These are phyloP conservation scores for Megaceryle alcyon DNA, from an alignment of 2,797 vertebrate species.

Conservation along the genomic window DNA sequence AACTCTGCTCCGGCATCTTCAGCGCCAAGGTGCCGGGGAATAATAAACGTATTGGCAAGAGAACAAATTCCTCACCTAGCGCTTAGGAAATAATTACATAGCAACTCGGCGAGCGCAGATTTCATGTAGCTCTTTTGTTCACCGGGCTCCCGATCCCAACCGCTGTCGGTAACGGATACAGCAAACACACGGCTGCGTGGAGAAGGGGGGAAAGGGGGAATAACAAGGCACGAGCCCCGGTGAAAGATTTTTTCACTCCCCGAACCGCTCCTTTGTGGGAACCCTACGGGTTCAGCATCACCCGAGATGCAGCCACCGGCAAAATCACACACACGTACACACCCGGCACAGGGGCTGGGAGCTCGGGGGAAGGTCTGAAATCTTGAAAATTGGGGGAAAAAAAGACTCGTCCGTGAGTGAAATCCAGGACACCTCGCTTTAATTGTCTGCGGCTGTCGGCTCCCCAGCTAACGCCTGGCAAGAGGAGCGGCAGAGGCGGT, in stretches of 20 bases:
- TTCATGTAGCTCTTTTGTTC: not conserved
- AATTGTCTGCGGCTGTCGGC: not conserved
- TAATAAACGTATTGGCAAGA: accelerated
- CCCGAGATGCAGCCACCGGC: accelerated
- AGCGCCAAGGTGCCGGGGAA: not conserved
- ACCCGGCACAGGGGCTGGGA: not conserved
- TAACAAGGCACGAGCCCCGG: accelerated
- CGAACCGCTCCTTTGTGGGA: accelerated
- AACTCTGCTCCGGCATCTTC: not conserved
- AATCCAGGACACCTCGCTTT: not conserved
- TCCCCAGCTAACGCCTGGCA: not conserved
- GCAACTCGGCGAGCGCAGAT: not conserved
- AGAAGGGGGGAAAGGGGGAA: not conserved
- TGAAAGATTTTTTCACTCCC: not conserved
- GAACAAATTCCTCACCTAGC: not conserved
- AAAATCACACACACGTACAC: not conserved
- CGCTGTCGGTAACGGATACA: accelerated
- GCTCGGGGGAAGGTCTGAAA: not conserved
- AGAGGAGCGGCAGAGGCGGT: not conserved
- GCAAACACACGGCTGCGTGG: not conserved
- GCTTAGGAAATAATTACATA: not conserved
- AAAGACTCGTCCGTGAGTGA: accelerated
- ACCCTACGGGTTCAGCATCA: accelerated
- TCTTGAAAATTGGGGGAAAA: not conserved
- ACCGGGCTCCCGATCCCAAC: not conserved